Base-by-base conservation (phyloP, 2,888 invertebrate species). In the Lamellibrachia columna region DNA sequence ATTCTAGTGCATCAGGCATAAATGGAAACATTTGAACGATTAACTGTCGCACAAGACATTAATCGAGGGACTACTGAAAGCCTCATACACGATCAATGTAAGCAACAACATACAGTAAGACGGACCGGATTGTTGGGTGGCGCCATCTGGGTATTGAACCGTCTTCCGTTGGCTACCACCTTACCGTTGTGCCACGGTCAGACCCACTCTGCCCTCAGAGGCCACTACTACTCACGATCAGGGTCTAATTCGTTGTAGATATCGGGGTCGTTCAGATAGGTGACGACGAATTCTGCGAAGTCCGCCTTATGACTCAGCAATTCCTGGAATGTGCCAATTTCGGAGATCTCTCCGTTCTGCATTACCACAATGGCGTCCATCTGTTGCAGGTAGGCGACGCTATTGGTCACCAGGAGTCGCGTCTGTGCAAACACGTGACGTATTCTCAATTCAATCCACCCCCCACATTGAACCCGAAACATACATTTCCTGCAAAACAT, bases 351-450 rank as follows among this genome's bases (percentile, higher is more conserved):
- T 15, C 93, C 92, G 11, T 92, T 91, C 53, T 92, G 91, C 91
- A 93, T 92, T 11, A 93, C 93, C 3, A 93, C 90, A 15, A 93
- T 92, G 3, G 53, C 53, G 92, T 93, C 93, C 28, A 91, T 90
- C 75, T 93, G 91, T 7, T 93, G 93, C 91, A 93, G 93, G 91
- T 90, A 92, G 28, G 53, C 53, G 28, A 93, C 22, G 52, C 75
- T 90, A 75, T 93, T 93, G n/a, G 93, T 93, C 28, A 93, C 93
- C 15, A 93, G 53, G 53, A 93, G 55, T 11, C 93, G 93, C 8
- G 93, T 93, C 93, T 93, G n/a, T 22, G 15, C 75, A 22, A 75
- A 75, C 75, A 75, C 75, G 75, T 75, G 22, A 75, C 75, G n/a
- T 40, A 1, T 40, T 40, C 40, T 40, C 0, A 40, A 40, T 40